Conservation (phyloP, 2,888 invertebrate genomes). For the Lutraria lutraria region DNA sequence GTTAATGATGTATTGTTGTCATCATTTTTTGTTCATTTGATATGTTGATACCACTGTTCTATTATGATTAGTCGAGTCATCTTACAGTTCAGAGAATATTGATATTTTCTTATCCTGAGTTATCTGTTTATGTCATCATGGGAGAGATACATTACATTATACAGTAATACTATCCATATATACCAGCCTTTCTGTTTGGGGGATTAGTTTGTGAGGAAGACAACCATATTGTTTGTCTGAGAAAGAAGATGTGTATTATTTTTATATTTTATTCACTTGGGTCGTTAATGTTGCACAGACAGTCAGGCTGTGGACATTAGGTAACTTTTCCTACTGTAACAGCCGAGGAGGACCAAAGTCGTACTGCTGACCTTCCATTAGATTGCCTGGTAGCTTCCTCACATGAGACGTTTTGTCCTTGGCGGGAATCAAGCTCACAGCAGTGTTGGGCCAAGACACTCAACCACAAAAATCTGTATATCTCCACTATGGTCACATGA, state of each 20-base stretch:
- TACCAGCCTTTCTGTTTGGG: background rate
- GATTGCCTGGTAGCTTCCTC: too few relatives aligned
- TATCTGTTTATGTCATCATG: slow-evolving; percentile 5
- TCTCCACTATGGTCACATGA: background rate
- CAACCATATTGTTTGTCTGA: background rate
- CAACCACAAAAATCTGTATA: background rate
- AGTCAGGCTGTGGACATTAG: too few relatives aligned
- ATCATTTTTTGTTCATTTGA: background rate
- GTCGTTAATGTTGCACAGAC: too few relatives aligned
- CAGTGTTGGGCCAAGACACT: too few relatives aligned
- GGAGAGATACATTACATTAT: background rate
- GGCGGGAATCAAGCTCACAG: too few relatives aligned
- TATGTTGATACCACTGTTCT: background rate
- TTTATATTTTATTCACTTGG: background rate
- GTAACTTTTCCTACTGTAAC: too few relatives aligned
- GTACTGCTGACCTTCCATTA: too few relatives aligned
- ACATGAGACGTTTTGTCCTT: too few relatives aligned
- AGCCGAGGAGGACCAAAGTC: too few relatives aligned
- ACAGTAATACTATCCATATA: background rate
- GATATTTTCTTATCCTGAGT: background rate
- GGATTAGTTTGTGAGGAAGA: background rate
- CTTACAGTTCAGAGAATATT: background rate
- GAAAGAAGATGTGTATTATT: background rate
- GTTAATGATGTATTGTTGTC: too few relatives aligned
- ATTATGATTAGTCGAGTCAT: background rate